Evolutionary conservation across 2,113 vertebrate species (phyloP), one percentile per base, ranked within the genome.

Genomic region (Chaetorhynchus papuensis): DNA sequence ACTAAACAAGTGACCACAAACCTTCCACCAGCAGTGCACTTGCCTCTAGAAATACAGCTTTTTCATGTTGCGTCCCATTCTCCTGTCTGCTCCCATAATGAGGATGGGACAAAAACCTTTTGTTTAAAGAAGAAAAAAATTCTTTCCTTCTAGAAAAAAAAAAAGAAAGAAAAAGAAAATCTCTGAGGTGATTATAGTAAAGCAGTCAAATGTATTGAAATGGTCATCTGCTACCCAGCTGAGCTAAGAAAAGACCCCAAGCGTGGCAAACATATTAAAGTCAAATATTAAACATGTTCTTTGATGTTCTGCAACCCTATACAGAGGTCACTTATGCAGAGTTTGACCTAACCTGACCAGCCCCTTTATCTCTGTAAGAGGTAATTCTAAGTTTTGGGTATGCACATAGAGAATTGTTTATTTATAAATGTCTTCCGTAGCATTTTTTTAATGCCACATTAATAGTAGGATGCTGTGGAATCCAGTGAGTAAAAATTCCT

Each of bases 181-280:
- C 23, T 72, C 31, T 44, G 27, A 35, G 22, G 19, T 92, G 50
- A 30, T 77, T 79, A 17, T 60, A 72, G 20, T 49, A 71, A 89
- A 71, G 65, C n/a, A 76, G 20, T 91, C 42, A 93, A 92, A 88
- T 68, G 93, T 31, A 6, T 72, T 85, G 63, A 77, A 85, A 47
- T 50, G 30, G 33, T 96, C 84, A 88, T 96, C 78, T 95, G 89
- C 59, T 96, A 57, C 41, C 65, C 90, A 96, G 74, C 41, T 96
- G 74, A 95, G 83, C 59, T 83, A 85, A 82, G 76, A 86, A 84
- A 70, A 87, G n/a, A 24, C 42, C 37, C 35, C 2, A 94, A 84
- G 23, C 79, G 72, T 60, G 59, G 61, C 49, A 50, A 52, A 69
- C 14, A 13, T 94, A 54, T 50, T 85, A 13, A 79, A 87, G 54